These are phyloP conservation scores for Antedon bifida DNA, from an alignment of 35 echinoderm and acorn worm genomes.

Conservation along the genomic window DNA sequence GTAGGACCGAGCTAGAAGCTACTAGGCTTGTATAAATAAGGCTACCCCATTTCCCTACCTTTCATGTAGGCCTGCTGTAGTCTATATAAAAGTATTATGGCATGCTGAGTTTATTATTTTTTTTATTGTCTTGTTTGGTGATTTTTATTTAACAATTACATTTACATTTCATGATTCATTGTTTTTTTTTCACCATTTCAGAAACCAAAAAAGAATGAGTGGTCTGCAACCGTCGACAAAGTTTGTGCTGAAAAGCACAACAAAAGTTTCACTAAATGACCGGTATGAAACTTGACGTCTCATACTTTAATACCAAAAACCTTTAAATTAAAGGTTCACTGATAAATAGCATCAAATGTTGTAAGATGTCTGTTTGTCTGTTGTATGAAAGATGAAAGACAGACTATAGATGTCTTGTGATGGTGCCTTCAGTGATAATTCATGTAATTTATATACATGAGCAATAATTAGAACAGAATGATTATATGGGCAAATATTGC, in stretches of 20 bases:
- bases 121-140: no score
- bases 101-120: no score
- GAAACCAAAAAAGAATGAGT: background rate
- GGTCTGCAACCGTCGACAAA: background rate
- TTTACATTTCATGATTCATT: no score
- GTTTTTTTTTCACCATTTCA: background rate
- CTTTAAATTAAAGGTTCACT: no score
- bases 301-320: background rate
- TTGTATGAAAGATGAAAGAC: background rate
- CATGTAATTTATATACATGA: background rate
- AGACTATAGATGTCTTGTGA: background rate
- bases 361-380: background rate
- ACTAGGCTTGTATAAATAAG: no score
- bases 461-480: background rate
- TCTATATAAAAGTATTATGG: no score
- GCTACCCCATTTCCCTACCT: no score
- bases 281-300: background rate
- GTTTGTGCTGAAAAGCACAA: conserved; percentile 14
- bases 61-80: no score
- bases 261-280: conserved; percentile 15
- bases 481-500: background rate
- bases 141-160: no score
- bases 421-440: background rate
- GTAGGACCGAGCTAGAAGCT: no score
- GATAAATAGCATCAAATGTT: background rate